Conservation (phyloP, 2,888 invertebrate genomes). For the Eugnorisma glareosa region DNA sequence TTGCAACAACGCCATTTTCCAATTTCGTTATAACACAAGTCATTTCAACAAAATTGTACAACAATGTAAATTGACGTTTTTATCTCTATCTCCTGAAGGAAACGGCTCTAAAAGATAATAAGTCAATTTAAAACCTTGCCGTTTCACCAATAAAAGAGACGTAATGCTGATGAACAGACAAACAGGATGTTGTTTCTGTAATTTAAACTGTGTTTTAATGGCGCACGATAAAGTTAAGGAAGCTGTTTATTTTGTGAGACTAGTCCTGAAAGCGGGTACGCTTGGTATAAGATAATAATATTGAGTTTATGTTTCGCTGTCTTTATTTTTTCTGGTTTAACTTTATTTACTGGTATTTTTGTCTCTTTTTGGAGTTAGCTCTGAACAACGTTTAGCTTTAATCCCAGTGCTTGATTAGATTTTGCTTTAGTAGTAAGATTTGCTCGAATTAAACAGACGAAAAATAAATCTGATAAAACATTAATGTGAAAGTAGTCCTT, state of each 20-base stretch:
- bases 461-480: neutral
- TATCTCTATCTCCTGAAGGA: conserved; percentile 17
- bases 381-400: neutral
- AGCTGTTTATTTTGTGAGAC: conserved; percentile 32
- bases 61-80: conserved; percentile 12
- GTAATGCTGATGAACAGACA: conserved; percentile 50
- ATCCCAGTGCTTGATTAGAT: neutral
- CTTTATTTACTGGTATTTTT: neutral
- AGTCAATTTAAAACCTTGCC: conserved; percentile 48
- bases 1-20: conserved; percentile 3
- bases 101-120: conserved; percentile 46
- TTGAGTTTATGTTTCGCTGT: neutral
- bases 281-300: neutral
- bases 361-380: neutral
- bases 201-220: conserved; percentile 70
- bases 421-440: neutral
- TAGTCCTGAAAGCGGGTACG: neutral
- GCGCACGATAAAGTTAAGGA: conserved; percentile 55
- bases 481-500: neutral
- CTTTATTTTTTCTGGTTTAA: neutral
- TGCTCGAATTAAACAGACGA: neutral
- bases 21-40: conserved; percentile 26
- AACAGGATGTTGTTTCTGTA: conserved; percentile 58
- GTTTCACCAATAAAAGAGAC: conserved; percentile 38
- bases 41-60: conserved; percentile 38